phyloP scores from a whole-genome alignment of 2,797 vertebrate genomes.

The Tenualosa ilisha region DNA sequence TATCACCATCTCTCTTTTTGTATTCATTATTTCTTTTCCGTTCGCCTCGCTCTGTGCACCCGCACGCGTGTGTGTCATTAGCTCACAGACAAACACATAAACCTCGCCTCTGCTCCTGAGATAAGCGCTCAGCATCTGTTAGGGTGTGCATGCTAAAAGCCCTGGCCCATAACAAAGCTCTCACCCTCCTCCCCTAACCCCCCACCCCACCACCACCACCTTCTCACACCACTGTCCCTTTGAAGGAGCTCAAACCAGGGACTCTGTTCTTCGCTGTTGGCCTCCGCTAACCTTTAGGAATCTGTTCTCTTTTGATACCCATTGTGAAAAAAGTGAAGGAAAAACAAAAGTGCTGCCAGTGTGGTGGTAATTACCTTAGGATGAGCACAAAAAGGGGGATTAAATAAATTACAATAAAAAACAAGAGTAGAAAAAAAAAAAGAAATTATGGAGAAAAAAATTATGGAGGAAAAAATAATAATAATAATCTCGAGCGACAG shows the following conservation, averaged over 20 bases:
- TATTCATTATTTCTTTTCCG: not conserved
- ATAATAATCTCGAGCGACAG: slow-evolving; percentile 24
- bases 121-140: not conserved
- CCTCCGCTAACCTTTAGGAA: not conserved
- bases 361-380: not conserved
- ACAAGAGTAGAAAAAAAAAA: not conserved
- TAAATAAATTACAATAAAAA: not conserved
- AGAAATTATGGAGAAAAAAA: not conserved
- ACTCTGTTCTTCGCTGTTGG: not conserved
- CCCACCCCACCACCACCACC: too few relatives aligned
- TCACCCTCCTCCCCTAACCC: not conserved
- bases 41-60: not conserved
- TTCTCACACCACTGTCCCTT: not conserved
- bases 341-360: not conserved
- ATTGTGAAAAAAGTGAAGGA: not conserved
- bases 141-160: not conserved
- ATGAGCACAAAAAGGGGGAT: not conserved
- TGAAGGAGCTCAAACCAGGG: not conserved
- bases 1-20: not conserved
- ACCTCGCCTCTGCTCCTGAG: not conserved
- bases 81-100: slow-evolving; percentile 40
- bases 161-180: not conserved
- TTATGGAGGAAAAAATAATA: not conserved
- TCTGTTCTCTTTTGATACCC: not conserved
- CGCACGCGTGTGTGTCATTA: slow-evolving; percentile 14